Base-by-base conservation (phyloP, 2,113 vertebrate genomes). In the Todiramphus chloris region DNA sequence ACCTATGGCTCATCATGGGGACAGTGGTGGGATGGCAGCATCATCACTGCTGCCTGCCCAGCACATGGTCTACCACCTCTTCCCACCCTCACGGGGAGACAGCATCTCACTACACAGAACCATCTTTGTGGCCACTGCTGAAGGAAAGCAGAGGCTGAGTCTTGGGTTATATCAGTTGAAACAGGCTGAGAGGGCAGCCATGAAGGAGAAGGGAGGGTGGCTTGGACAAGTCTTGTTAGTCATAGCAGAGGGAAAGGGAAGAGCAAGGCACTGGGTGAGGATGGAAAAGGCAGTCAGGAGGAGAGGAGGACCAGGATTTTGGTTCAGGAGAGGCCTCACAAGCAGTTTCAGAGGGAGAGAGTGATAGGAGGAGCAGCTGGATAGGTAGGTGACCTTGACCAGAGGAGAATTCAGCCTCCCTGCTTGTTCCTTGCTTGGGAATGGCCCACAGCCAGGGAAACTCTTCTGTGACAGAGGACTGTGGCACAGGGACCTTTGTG, bases 11-110 rank as follows among this genome's bases (percentile, higher is more conserved):
- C 3, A 0, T 59, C 24, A 5, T 24, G 69, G 16, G 16, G 8
- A 6, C 16, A 35, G 33, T 5, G 50, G 28, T 59, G 76, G 50
- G 24, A 63, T 18, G 35, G 72, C 72, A 92, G 67, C 44, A 60
- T 68, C 2, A 1, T 9, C 6, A 2, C 18, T 69, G 35, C 59
- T 76, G 41, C 55, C 46, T 3, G 0, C 31, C 31, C 4, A 3
- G 56, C 37, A 25, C 1, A 1, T n/a, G 44, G 14, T n/a, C 60
- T 35, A 28, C 60, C 9, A 2, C 62, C 31, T 53, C 39, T 73
- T 76, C 66, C 70, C 35, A 50, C n/a, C 46, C 44, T 39, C 0
- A 2, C 0, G 1, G 11, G 31, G 9, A 5, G 58, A 14, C 20
- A 46, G 13, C 59, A 39, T 44, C 62, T 79, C 39, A 16, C 16